Base-by-base conservation (phyloP, 2,888 invertebrate species). In the Diloba caeruleocephala region DNA sequence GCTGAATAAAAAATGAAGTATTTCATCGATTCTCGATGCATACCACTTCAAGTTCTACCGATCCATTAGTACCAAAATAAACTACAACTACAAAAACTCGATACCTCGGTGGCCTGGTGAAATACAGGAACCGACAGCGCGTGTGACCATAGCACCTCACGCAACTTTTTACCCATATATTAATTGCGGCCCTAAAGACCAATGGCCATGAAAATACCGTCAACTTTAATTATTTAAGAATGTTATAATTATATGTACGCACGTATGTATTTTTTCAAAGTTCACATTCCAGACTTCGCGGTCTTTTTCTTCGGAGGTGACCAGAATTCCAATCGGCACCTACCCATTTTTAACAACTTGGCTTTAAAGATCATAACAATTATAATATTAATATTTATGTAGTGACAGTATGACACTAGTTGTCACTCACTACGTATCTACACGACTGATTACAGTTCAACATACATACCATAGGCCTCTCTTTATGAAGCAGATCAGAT, bases 61-160 rank as follows among this genome's bases (percentile, higher is more conserved):
- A 38, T 44, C 25, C 25, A 9, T 36, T 15, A 34, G 29, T 28
- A 38, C 5, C 17, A 34, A 65, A 57, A 58, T 65, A 42, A 15
- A 33, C 36, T 9, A 12, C 19, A n/a, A 23, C 5, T 38, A 48
- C 48, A 62, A 62, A 62, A 62, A 62, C 66, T 17, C 32, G 52
- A 65, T 52, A 62, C 60, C 31, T 52, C 7, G 39, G 33, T 39
- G 28, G 23, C 23, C 28, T 10, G 19, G 45, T 46, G 28, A 38
- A 17, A 45, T 39, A 45, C 67, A 49, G 62, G 61, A 63, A 66
- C 52, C 34, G 19, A 28, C 33, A 26, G 29, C 19, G 41, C 53
- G 62, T 63, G 62, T 66, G 67, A 66, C 48, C 67, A 63, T 63
- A 45, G 45, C 60, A 60, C 61, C 36, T 59, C 12, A 9, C 15